Evolutionary conservation across 2,888 invertebrate species (phyloP).

Genomic region (Drosophila emarginata): DNA sequence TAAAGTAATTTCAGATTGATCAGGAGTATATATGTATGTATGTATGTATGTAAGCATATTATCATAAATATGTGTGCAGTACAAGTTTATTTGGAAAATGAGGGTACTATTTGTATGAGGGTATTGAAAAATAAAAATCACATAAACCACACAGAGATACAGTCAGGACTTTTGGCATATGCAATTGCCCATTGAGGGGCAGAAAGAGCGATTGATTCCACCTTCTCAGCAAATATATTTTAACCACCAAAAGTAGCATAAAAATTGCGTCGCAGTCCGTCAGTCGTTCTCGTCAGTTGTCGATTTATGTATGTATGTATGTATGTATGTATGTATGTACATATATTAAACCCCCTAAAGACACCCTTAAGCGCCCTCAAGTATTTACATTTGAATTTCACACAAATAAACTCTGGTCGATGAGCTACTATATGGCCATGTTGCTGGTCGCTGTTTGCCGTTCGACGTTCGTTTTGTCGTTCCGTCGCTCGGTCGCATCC

Average conservation of each 20-base stretch:
- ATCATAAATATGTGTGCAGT: too few relatives aligned
- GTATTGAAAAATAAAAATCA: neutral
- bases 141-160: conserved; percentile 6
- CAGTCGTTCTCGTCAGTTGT: conserved; percentile 13
- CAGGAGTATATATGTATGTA: too few relatives aligned
- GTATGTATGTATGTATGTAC: neutral
- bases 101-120: too few relatives aligned
- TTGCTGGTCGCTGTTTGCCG: neutral
- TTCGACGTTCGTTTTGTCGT: neutral
- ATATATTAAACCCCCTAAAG: conserved; percentile 72
- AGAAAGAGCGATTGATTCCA: conserved; percentile 14
- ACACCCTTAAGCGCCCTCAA: conserved; percentile 78
- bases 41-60: too few relatives aligned
- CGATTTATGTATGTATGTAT: neutral
- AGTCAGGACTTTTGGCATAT: conserved; percentile 23
- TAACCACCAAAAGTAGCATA: conserved; percentile 36
- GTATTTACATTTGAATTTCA: conserved; percentile 76
- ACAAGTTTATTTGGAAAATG: too few relatives aligned
- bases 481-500: conserved; percentile 49
- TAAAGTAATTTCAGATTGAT: too few relatives aligned
- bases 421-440: conserved; percentile 13
- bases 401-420: conserved; percentile 70
- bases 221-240: conserved; percentile 1
- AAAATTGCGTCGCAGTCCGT: conserved; percentile 50
- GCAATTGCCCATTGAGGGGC: conserved; percentile 28